phyloP scores from a whole-genome alignment of 1,140 invertebrate species.

The Belonocnema kinseyi region DNA sequence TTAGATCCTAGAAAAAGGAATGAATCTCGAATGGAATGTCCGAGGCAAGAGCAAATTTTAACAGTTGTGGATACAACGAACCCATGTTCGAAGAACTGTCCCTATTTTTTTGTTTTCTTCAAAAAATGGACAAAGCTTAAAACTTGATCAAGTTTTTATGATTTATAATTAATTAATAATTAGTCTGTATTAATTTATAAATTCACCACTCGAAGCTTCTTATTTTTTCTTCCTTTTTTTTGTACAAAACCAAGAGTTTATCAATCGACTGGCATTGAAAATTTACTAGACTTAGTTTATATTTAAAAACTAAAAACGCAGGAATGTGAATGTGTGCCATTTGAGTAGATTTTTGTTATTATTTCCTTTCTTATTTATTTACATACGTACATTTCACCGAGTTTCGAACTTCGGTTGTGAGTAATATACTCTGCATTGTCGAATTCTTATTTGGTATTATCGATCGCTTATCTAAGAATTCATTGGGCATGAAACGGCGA shows the following conservation, averaged over 20 bases:
- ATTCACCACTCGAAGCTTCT: slow-evolving; percentile 54
- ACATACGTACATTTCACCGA: slow-evolving; percentile 59
- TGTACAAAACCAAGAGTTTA: slow-evolving; percentile 55
- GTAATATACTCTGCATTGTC: slow-evolving; percentile 43
- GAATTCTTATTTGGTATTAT: slow-evolving; percentile 41
- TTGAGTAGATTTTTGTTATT: slow-evolving; percentile 42
- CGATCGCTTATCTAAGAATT: slow-evolving; percentile 55
- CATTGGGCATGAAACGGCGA: slow-evolving; percentile 56
- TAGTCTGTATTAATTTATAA: slow-evolving; percentile 52
- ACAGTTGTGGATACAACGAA: slow-evolving; percentile 45
- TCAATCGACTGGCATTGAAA: slow-evolving; percentile 53
- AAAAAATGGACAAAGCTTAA: not conserved
- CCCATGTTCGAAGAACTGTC: slow-evolving; percentile 28
- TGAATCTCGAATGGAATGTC: slow-evolving; percentile 28
- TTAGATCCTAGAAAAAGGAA: slow-evolving; percentile 33
- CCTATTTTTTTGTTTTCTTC: slow-evolving; percentile 9
- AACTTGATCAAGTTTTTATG: not conserved
- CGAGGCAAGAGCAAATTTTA: slow-evolving; percentile 17
- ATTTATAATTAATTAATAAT: slow-evolving; percentile 43
- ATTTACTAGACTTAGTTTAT: slow-evolving; percentile 52
- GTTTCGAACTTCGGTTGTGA: slow-evolving; percentile 54
- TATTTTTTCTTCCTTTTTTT: slow-evolving; percentile 41
- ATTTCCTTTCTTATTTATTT: slow-evolving; percentile 54
- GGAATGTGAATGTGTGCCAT: slow-evolving; percentile 56
- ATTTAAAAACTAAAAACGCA: slow-evolving; percentile 49